Conservation (phyloP, 2,113 vertebrate genomes). For the Salminus brasiliensis region DNA sequence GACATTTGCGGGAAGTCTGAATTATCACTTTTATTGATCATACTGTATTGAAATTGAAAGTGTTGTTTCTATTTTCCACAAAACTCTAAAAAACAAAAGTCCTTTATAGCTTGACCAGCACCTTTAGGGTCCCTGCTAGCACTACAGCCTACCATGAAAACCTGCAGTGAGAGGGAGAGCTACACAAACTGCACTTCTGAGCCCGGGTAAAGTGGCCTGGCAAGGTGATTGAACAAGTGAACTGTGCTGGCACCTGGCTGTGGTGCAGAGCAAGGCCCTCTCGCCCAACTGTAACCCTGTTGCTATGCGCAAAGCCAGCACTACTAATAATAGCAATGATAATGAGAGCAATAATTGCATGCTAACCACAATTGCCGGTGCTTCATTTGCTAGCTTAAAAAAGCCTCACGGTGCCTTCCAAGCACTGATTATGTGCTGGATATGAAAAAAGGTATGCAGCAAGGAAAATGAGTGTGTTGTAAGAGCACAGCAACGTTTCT, state of each 20-base stretch:
- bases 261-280: constrained; percentile 50
- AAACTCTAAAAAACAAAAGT: neutral
- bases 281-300: constrained; percentile 55
- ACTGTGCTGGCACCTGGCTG: constrained; percentile 56
- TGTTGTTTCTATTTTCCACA: neutral
- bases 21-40: neutral
- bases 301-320: constrained; percentile 58
- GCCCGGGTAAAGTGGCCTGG: constrained; percentile 41
- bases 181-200: constrained; percentile 1
- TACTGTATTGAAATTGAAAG: neutral
- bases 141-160: constrained; percentile 14
- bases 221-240: constrained; percentile 58
- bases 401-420: constrained; percentile 32
- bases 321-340: constrained; percentile 61
- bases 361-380: constrained; percentile 59
- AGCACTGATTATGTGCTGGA: constrained; percentile 44
- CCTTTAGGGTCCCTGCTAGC: neutral
- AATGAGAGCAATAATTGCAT: constrained; percentile 59
- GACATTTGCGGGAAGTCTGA: too few species aligned
- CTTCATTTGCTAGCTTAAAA: constrained; percentile 57
- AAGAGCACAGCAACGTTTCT: constrained; percentile 34
- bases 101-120: constrained; percentile 21
- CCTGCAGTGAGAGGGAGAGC: constrained; percentile 5
- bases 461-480: constrained; percentile 8
- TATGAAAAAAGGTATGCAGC: constrained; percentile 45